A percentile compares a stretch with the other conserved stretches of the same genome.
Conservation (phyloP, 2,797 vertebrate genomes). For the Cuniculus paca region DNA sequence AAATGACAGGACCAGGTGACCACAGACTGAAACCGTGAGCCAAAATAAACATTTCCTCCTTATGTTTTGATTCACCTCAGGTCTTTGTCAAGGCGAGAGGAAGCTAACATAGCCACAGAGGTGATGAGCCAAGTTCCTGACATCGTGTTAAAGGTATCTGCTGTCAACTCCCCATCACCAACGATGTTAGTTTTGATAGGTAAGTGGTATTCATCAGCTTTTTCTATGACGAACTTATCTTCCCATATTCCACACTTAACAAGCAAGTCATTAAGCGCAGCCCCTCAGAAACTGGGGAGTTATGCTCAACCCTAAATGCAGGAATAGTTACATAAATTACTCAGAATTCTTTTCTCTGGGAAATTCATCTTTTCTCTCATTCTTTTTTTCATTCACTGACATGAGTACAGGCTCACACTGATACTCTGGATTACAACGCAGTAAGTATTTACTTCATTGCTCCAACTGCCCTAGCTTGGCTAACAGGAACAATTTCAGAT, state of each 20-base stretch:
- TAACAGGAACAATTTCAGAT: neutral
- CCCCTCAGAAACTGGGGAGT: neutral
- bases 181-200: neutral
- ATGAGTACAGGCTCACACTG: neutral
- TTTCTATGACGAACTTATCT: neutral
- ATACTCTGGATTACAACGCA: neutral
- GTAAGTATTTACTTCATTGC: neutral
- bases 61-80: neutral
- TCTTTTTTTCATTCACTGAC: neutral
- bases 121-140: no score
- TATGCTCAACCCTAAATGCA: no score
- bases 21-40: neutral
- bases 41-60: neutral
- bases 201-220: neutral
- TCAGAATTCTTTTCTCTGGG: neutral
- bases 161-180: neutral
- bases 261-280: neutral
- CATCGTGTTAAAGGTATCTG: fast-evolving
- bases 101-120: no score
- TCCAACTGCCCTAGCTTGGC: neutral
- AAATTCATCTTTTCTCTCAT: neutral
- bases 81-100: neutral
- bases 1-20: neutral
- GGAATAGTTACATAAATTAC: neutral
- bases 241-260: neutral